These are phyloP conservation scores for Mylabris sibirica DNA, from an alignment of 2,888 invertebrate genomes.

Conservation along the genomic window DNA sequence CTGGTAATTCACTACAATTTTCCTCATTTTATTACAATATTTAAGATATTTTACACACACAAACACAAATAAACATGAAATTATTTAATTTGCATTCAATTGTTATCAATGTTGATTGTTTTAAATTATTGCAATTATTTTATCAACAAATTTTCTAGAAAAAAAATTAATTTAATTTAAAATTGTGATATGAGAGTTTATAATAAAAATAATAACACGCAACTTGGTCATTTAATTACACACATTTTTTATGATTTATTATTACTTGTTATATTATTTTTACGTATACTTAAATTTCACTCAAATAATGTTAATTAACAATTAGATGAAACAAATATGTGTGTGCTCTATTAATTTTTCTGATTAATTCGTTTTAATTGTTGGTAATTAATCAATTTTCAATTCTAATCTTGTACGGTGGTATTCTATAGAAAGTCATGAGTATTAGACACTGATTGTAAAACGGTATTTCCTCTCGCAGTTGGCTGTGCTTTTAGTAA, in stretches of 20 bases:
- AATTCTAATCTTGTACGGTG: no score
- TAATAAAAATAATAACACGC: neutral
- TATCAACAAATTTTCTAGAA: no score
- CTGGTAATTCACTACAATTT: neutral
- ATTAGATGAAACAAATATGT: neutral
- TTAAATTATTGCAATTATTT: neutral
- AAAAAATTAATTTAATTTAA: slow-evolving; percentile 1
- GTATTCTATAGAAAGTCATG: no score
- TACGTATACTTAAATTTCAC: slow-evolving; percentile 9
- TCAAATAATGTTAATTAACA: slow-evolving; percentile 6
- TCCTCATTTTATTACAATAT: neutral
- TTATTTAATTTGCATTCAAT: neutral
- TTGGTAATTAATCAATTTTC: neutral
- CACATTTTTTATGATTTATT: neutral
- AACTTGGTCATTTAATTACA: neutral
- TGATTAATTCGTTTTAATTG: slow-evolving; percentile 6
- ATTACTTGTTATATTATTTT: no score
- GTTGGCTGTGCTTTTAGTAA: no score
- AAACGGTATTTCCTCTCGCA: no score
- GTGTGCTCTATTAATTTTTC: slow-evolving; percentile 3
- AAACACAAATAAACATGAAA: no score
- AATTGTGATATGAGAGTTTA: neutral
- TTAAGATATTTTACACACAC: no score
- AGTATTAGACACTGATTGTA: no score
- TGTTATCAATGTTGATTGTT: neutral